Base-by-base conservation (phyloP, 2,113 vertebrate species). In the Platysternon megacephalum region DNA sequence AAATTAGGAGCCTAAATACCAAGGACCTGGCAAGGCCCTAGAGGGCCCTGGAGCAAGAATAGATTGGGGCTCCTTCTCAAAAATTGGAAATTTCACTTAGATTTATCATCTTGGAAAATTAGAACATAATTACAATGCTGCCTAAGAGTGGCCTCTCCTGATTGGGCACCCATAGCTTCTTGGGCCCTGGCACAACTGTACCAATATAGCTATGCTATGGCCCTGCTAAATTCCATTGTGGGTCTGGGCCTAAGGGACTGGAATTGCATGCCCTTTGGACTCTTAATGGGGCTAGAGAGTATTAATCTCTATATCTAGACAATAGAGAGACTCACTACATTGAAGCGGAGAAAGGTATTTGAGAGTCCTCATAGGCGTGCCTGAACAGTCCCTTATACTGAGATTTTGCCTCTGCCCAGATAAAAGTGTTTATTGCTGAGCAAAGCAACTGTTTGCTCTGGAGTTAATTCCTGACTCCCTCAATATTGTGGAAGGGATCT, bases 271-370 rank as follows among this genome's bases (percentile, higher is more conserved):
- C 19, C 22, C 21, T 24, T 74, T 74, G 58, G 68, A 74, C n/a
- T 74, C 21, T 74, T 22, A 22, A 42, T 74, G 19, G 46, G 32
- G 29, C 84, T 39, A 28, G 1, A 35, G 48, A 13, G 6, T 28
- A 16, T 76, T 42, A 55, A 10, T 51, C 46, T 56, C 32, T 58
- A 3, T 80, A 53, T 61, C 88, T 90, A 42, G 52, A 22, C 51
- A 0, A 81, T 2, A 3, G 44, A 13, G 3, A 13, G 3, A 24
- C 6, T 42, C 17, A 82, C 39, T 26, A 9, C 44, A 11, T 6
- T 52, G 2, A 42, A 85, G 39, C 11, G 65, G 9, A 35, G 7
- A 24, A 91, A 5, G 2, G 8, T 46, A 93, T 91, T 68, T 46
- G 16, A 68, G 58, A 11, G 32, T 87, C 24, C 53, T 2, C 14